Base-by-base conservation (phyloP, 2,797 vertebrate species). In the Selene dorsalis region DNA sequence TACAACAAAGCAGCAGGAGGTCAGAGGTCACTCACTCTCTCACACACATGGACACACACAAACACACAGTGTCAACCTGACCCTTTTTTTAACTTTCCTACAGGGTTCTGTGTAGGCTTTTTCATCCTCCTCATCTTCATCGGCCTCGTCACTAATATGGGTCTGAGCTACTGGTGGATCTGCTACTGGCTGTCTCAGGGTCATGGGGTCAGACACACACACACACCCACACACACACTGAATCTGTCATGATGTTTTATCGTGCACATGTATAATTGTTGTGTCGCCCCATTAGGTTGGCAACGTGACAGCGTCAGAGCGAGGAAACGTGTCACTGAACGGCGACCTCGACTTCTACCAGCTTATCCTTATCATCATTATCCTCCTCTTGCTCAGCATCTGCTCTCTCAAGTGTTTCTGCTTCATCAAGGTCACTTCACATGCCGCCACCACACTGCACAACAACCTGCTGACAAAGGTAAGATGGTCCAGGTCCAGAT, bases 1-100 rank as follows among this genome's bases (percentile, higher is more conserved):
- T 95, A 95, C 72, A 92, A 93, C 61, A 87, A 81, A 48, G 92
- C 93, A 71, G 93, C 93, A 35, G 95, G 95, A 95, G 95, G 95
- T 95, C 84, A 3, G 22, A 35, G 32, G 32, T 35, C 32, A 35
- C 7, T 35, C 32, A 35, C 32, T 35, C 32, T 35, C 32, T 35
- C 7, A 35, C 9, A 24, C 5, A 39, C 41, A 58, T 20, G 47
- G 57, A 64, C 67, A 60, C 58, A 30, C 30, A 91, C 86, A 6
- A 16, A 32, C 24, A 66, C 60, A 59, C 43, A 2, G 17, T 45
- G 6, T 45, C 11, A 45, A 18, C 17, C 17, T 18, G 16, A 14
- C 17, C 17, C 38, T 64, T 47, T 18, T 18, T 45, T 18, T 17
- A n/a, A 0, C 24, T n/a, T 38, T 38, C 26, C 43, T 74, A 14